Percentiles rank a stretch among this genome's conserved stretches.
These are phyloP conservation scores for Phylloscopus trochilus DNA, from an alignment of 2,113 vertebrate species.

Conservation along the genomic window DNA sequence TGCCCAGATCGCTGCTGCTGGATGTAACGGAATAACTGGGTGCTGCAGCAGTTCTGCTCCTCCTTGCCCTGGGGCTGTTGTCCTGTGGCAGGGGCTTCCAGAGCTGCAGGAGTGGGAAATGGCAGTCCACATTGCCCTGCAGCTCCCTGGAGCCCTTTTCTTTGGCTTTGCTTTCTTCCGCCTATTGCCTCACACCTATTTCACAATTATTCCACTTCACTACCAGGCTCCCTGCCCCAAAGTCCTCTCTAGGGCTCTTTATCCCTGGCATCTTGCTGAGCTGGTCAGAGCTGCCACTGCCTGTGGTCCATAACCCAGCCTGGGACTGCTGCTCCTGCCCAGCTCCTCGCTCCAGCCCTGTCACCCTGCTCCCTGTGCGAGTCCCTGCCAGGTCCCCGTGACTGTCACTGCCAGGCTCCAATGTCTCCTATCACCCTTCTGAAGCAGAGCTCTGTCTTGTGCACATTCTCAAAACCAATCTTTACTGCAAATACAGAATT, in stretches of 20 bases:
- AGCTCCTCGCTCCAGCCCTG: rapidly evolving
- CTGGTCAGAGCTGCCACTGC: rapidly evolving
- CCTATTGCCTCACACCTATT: background rate
- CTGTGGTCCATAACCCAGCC: background rate
- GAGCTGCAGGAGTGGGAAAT: background rate
- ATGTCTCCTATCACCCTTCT: background rate
- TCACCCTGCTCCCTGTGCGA: rapidly evolving
- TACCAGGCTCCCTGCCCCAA: background rate
- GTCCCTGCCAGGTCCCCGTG: background rate
- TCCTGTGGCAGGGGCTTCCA: background rate
- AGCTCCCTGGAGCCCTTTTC: background rate
- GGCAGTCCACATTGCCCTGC: background rate
- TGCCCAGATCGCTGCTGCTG: background rate
- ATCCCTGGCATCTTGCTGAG: rapidly evolving
- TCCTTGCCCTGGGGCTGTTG: background rate
- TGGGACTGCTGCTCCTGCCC: background rate
- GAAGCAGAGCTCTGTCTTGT: background rate
- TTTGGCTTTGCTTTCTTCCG: background rate
- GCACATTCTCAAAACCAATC: background rate
- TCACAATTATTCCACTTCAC: background rate
- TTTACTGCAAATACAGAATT: background rate
- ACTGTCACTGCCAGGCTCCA: background rate
- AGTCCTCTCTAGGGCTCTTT: background rate
- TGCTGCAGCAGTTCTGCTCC: rapidly evolving
- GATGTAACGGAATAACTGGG: background rate